Base-by-base conservation (phyloP, 2,888 invertebrate genomes). In the Mythimna impura region DNA sequence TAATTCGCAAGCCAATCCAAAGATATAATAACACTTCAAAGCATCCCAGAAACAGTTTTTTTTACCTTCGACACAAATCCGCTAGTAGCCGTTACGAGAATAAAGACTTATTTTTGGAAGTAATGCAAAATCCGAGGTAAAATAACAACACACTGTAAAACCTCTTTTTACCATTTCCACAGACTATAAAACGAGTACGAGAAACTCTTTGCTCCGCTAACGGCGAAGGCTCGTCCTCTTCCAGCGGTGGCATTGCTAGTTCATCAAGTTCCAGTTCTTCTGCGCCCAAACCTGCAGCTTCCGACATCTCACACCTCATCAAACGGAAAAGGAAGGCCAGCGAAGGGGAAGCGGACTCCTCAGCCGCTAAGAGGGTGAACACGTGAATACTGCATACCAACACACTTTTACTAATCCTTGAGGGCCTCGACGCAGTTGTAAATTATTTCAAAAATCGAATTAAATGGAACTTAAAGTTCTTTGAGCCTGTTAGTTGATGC, bases 241-340 rank as follows among this genome's bases (percentile, higher is more conserved):
- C 83, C 30, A 89, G 85, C 61, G 88, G 88, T 17, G 86, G 88
- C 40, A 88, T 87, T 0, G 47, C 25, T 12, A 89, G 87, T 14
- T 61, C 61, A 14, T 61, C 61, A 14, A 22, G 61, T 3, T 61
- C 90, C 66, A 89, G 90, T 57, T 86, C 93, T 0, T 76, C 94
- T 7, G 91, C 94, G 25, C 91, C 96, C 30, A 97, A 97, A 88
- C 97, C 97, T 40, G 97, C 97, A 0, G 97, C 97, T 0, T 97
- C 97, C 14, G 97, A 98, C 89, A 98, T 99, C 81, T 97, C 98
- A 0, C 98, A 99, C 93, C 96, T 99, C 73, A 98, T 99, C 80
- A 97, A 97, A 87, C 95, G 97, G 81, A 98, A 98, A 93, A 96
- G 98, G 84, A 98, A 98, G 93, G 94, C 97, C 1, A 97, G 97